Conservation (phyloP, 2,113 vertebrate genomes). For the Gymnarchus niloticus region DNA sequence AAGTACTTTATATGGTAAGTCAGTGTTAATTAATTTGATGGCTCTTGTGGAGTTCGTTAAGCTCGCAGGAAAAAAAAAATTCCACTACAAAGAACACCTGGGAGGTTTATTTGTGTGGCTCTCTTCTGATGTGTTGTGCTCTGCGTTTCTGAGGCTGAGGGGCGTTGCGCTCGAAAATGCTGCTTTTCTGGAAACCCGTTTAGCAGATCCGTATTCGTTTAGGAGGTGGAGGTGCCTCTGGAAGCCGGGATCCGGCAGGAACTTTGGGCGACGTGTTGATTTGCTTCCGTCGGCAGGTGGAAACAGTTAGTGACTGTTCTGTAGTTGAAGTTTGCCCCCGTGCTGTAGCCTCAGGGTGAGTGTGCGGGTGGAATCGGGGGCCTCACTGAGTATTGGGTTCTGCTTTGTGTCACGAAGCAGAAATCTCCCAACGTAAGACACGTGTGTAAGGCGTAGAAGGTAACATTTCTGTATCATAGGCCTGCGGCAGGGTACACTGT, state of each 20-base stretch:
- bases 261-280: neutral
- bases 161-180: neutral
- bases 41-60: slow-evolving; percentile 52
- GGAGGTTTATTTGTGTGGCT: slow-evolving; percentile 31
- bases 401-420: neutral
- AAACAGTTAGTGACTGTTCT: neutral
- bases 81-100: slow-evolving; percentile 30
- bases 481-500: neutral
- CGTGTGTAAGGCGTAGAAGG: neutral
- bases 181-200: no score
- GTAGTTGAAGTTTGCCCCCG: neutral
- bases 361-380: neutral
- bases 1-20: slow-evolving; percentile 67
- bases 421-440: neutral
- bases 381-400: neutral
- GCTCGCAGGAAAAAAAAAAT: slow-evolving; percentile 26
- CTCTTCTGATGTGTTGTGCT: slow-evolving; percentile 25
- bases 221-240: neutral
- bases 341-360: neutral
- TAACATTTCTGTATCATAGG: neutral
- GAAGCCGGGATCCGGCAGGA: neutral
- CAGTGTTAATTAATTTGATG: slow-evolving; percentile 70
- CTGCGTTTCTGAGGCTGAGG: neutral
- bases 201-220: neutral
- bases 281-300: neutral